Evolutionary conservation across 2,888 invertebrate genomes (phyloP), one percentile per base, ranked within the genome.

Genomic region (Tiphia femorata): DNA sequence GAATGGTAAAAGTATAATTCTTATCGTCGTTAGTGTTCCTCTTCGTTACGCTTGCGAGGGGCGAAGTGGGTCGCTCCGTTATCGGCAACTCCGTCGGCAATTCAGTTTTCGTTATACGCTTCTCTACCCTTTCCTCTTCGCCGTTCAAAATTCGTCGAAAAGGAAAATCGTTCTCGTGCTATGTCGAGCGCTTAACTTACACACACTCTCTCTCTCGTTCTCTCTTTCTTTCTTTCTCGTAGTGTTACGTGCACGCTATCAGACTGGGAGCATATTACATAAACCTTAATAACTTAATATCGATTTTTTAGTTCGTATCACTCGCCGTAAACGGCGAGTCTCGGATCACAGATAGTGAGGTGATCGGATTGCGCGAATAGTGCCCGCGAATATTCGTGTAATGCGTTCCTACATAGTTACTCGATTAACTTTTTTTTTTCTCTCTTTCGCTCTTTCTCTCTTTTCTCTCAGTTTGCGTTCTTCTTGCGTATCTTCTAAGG

Each of bases 261-360:
- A 61, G 65, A 49, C 55, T 43, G 49, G 49, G 61, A n/a, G 64
- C 64, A 54, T 58, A 66, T 71, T 74, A 75, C 67, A 67, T 75
- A 70, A 70, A 49, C 64, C 67, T 77, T 75, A 76, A 67, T 75
- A 73, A 70, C 64, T 72, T 76, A 77, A 76, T 81, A 83, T 77
- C 78, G 76, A 81, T 75, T 76, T 73, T 75, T 75, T 76, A 79
- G 78, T 79, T 83, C 83, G 83, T 83, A 83, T 83, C 71, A 77
- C 81, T 73, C 77, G 78, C 63, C 77, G 51, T 40, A 30, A 44
- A 42, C 55, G 78, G 65, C 76, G 79, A 79, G 79, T 73, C 70
- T 80, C 72, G 70, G 82, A 83, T 83, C 83, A 83, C 83, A 82
- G 83, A 79, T 79, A 77, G 81, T 79, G 76, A 75, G 78, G 81